Evolutionary conservation across 2,888 invertebrate genomes (phyloP).

Genomic region (Phortica okadai): DNA sequence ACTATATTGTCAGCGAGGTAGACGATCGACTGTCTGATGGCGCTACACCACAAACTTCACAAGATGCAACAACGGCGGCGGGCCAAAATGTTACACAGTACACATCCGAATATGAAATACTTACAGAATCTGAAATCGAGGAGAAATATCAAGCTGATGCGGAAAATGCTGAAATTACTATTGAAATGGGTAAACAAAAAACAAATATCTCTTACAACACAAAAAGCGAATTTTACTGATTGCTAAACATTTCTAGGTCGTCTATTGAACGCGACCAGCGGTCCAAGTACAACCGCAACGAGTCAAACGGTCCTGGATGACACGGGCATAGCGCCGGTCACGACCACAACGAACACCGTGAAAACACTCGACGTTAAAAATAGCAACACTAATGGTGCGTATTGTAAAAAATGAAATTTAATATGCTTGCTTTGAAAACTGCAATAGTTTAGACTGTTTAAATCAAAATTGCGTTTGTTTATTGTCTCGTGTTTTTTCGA

Average conservation of each 20-base stretch:
- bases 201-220: neutral
- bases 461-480: too few species aligned
- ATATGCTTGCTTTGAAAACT: too few species aligned
- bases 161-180: slow-evolving; percentile 73
- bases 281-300: slow-evolving; percentile 43
- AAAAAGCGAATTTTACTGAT: too few species aligned
- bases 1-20: slow-evolving; percentile 77
- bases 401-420: neutral
- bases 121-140: slow-evolving; percentile 76
- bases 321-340: slow-evolving; percentile 30
- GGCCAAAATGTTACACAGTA: slow-evolving; percentile 74
- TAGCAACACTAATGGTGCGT: slow-evolving; percentile 65
- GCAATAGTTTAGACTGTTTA: too few species aligned
- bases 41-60: slow-evolving; percentile 72
- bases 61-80: slow-evolving; percentile 66
- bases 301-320: slow-evolving; percentile 67
- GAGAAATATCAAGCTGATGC: slow-evolving; percentile 72
- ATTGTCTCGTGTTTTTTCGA: neutral
- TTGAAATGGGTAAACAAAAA: slow-evolving; percentile 73
- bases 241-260: slow-evolving; percentile 59
- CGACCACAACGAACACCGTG: slow-evolving; percentile 55
- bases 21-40: slow-evolving; percentile 71
- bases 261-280: slow-evolving; percentile 61
- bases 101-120: slow-evolving; percentile 75
- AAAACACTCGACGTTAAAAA: slow-evolving; percentile 67